A percentile compares a stretch with the other conserved stretches of the same genome.
These are phyloP conservation scores for Drosophila nigrodunni DNA, from an alignment of 1,140 invertebrate species.

Conservation along the genomic window DNA sequence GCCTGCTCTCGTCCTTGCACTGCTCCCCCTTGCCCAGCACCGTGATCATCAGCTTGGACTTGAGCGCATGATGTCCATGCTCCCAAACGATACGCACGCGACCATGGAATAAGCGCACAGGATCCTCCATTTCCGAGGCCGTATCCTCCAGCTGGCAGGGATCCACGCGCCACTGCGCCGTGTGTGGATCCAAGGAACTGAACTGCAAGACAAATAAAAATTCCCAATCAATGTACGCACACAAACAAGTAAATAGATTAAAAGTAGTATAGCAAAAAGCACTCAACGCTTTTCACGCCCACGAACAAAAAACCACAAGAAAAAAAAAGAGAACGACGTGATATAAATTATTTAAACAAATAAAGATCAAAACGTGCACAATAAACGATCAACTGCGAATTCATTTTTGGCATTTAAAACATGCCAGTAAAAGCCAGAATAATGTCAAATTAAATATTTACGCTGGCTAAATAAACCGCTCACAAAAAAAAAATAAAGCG, in stretches of 20 bases:
- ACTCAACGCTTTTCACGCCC: slow-evolving; percentile 54
- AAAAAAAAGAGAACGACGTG: slow-evolving; percentile 45
- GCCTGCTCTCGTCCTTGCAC: slow-evolving; percentile 70
- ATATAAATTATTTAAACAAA: slow-evolving; percentile 65
- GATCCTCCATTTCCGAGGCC: slow-evolving; percentile 77
- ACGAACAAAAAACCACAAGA: slow-evolving; percentile 19
- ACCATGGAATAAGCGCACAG: slow-evolving; percentile 78
- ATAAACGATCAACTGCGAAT: slow-evolving; percentile 54
- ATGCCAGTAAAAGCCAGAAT: slow-evolving; percentile 44
- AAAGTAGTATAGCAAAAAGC: slow-evolving; percentile 16
- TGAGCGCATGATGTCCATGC: slow-evolving; percentile 63
- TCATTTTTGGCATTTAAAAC: slow-evolving; percentile 40
- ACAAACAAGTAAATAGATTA: slow-evolving; percentile 4
- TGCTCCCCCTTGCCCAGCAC: slow-evolving; percentile 80
- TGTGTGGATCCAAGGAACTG: slow-evolving; percentile 78
- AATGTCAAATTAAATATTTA: slow-evolving; percentile 72
- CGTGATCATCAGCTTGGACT: slow-evolving; percentile 83
- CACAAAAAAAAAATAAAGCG: slow-evolving; percentile 35
- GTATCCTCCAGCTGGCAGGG: slow-evolving; percentile 81
- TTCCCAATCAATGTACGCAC: slow-evolving; percentile 15
- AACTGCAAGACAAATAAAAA: slow-evolving; percentile 59
- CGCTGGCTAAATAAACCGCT: slow-evolving; percentile 58
- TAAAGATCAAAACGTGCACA: slow-evolving; percentile 48
- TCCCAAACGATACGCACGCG: slow-evolving; percentile 80
- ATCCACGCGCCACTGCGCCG: slow-evolving; percentile 80